Evolutionary conservation across 1,140 invertebrate species (phyloP), one percentile per base, ranked within the genome.

Genomic region (Kradibia gibbosae): DNA sequence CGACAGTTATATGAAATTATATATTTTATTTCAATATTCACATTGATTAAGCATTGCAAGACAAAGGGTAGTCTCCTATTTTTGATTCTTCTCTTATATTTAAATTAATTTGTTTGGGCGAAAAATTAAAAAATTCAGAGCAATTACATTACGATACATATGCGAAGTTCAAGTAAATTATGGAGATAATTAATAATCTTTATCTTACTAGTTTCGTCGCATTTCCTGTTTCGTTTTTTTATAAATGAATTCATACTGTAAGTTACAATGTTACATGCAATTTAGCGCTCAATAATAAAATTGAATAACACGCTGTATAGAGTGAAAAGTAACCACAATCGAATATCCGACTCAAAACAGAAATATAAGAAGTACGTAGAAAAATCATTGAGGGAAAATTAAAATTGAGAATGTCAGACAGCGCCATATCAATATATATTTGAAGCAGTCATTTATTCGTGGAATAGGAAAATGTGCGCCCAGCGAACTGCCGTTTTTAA

Each of bases 401-500:
- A 48, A 53, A 74, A 20, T 17, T 74, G 4, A n/a, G 42, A 70
- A 70, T 22, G 65, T 45, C 65, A 45, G 39, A 0, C 65, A 13
- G 65, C 13, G 34, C 10, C 8, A 34, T 36, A 62, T 36, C 60
- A 36, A 70, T 45, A 45, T 70, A 25, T 39, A 70, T 42, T 70
- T 70, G 39, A 28, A 45, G 36, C 31, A 34, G 25, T 78, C 50
- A 45, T 78, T 78, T 67, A 50, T 57, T 60, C 10, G 42, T 22
- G 65, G 65, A 57, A 50, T 39, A 71, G 65, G 60, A 71, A 62
- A 78, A 71, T 28, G 22, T 13, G 13, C 22, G 42, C 0, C 17
- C 62, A 45, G 76, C 62, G 65, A 28, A 65, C 72, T 55, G 76
- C 34, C 22, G 77, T n/a, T 87, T 87, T 87, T 87, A 87, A 87